phyloP scores from a whole-genome alignment of 1,140 invertebrate species.

The Xylocopa sonorina region DNA sequence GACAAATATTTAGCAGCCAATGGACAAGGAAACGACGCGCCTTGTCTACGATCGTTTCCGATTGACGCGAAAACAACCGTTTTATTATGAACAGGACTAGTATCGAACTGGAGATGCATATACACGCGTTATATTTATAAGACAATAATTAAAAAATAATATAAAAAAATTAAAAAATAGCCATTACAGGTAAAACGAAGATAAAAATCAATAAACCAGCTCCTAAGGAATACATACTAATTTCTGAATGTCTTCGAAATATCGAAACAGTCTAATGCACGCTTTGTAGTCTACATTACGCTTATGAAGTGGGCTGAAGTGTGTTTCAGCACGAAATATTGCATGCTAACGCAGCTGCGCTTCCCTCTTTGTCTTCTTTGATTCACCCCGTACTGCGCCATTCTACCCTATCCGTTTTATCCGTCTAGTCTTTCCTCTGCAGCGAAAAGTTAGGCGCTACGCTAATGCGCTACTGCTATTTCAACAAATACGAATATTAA shows the following conservation, averaged over 20 bases:
- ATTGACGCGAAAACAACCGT: background rate
- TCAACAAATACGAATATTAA: background rate
- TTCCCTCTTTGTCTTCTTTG: conserved; percentile 31
- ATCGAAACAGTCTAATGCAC: background rate
- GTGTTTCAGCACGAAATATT: conserved; percentile 19
- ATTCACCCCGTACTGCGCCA: conserved; percentile 14
- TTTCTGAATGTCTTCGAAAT: background rate
- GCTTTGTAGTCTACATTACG: background rate
- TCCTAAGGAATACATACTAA: too few relatives aligned
- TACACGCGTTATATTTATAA: background rate
- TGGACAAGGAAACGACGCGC: background rate
- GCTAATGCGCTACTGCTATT: conserved; percentile 11
- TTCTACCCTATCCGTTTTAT: background rate
- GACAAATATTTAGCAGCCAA: conserved; percentile 10
- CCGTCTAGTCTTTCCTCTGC: background rate
- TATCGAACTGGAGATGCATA: background rate
- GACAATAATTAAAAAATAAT: background rate
- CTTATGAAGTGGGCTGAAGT: background rate
- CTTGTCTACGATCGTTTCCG: background rate
- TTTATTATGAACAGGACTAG: background rate
- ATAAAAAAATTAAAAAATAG: background rate
- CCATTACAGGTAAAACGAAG: background rate
- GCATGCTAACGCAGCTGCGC: conserved; percentile 20
- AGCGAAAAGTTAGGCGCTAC: background rate
- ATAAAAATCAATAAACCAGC: too few relatives aligned